A percentile compares a stretch with the other conserved stretches of the same genome.
Conservation (phyloP, 2,797 vertebrate genomes). For the Acanthornis magna region DNA sequence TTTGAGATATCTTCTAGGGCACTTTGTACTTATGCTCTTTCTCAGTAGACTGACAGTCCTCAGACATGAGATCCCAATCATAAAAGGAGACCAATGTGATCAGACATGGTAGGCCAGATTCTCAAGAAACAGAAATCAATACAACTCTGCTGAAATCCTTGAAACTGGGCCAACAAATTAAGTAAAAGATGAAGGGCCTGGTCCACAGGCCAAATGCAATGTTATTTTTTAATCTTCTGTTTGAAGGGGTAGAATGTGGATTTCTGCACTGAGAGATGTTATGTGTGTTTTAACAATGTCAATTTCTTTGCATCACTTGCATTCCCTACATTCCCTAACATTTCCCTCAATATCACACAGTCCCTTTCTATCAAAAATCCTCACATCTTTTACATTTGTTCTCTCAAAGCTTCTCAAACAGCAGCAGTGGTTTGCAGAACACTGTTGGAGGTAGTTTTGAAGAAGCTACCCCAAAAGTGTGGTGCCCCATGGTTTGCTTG, state of each 20-base stretch:
- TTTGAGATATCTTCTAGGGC: background rate
- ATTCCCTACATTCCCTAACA: background rate
- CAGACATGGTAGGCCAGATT: background rate
- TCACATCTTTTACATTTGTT: background rate
- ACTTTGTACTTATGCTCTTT: background rate
- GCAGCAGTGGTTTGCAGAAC: background rate
- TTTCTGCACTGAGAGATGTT: background rate
- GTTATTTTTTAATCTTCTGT: background rate
- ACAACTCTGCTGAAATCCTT: background rate
- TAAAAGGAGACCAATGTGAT: background rate
- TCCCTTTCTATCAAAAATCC: background rate
- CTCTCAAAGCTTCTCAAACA: background rate
- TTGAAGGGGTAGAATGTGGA: background rate
- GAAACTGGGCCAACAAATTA: background rate
- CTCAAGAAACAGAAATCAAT: background rate
- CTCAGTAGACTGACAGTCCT: background rate
- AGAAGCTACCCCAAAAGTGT: background rate
- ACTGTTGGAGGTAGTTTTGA: background rate
- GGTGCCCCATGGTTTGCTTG: background rate
- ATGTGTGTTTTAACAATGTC: background rate
- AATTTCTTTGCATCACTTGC: background rate
- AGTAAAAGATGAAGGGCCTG: background rate
- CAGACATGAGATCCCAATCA: background rate
- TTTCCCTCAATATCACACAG: accelerated
- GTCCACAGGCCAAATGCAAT: background rate